These are phyloP conservation scores for Atherinosoma microstoma DNA, from an alignment of 2,797 vertebrate species.

Conservation along the genomic window DNA sequence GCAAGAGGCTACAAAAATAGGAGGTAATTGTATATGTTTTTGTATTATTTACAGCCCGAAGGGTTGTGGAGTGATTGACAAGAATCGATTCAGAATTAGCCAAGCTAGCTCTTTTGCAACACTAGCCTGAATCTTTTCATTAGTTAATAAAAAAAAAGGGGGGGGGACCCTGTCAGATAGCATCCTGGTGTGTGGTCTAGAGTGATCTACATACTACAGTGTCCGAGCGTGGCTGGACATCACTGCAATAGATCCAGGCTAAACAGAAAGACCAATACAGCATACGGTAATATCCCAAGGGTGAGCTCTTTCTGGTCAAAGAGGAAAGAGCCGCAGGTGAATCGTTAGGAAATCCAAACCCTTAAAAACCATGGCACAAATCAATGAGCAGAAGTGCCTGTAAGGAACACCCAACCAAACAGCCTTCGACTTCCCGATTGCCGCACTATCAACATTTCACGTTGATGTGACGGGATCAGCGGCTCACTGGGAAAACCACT, in stretches of 20 bases:
- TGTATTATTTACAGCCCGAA: conserved; percentile 11
- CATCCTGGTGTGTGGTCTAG: conserved; percentile 4
- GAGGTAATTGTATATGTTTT: conserved; percentile 33
- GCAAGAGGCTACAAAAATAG: conserved; percentile 18
- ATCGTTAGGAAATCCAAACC: conserved; percentile 83
- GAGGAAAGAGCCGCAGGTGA: conserved; percentile 80
- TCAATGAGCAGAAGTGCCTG: conserved; percentile 81
- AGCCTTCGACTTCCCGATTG: conserved; percentile 76
- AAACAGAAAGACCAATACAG: conserved; percentile 58
- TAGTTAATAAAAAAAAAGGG: neutral
- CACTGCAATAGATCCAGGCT: conserved; percentile 50
- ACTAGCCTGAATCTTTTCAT: neutral
- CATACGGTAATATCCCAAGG: conserved; percentile 67
- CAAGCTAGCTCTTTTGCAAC: conserved; percentile 10
- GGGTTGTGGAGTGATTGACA: neutral
- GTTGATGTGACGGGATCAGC: conserved; percentile 67
- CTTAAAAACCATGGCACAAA: conserved; percentile 79
- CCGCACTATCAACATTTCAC: conserved; percentile 81
- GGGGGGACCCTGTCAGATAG: conserved; percentile 12
- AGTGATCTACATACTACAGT: conserved; percentile 33
- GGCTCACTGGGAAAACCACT: conserved; percentile 65
- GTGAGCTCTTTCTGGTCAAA: conserved; percentile 82
- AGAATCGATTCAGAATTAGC: neutral
- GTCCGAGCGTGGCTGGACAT: conserved; percentile 38
- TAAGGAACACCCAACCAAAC: conserved; percentile 73